These are phyloP conservation scores for Callithrix jacchus DNA, from an alignment of 2,113 vertebrate species.

Conservation along the genomic window DNA sequence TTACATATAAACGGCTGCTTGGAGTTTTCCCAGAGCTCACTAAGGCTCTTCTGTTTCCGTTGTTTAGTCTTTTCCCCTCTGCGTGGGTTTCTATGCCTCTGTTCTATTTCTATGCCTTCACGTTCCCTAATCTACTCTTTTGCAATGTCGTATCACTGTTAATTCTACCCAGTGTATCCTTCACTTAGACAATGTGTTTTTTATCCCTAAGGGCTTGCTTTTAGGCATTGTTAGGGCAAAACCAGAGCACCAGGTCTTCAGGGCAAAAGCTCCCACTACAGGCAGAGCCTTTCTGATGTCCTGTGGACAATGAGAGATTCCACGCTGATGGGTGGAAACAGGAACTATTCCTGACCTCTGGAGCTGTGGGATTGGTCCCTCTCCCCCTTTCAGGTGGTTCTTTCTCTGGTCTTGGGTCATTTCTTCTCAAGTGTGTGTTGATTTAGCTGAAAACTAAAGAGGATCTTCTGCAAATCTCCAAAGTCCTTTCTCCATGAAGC, in stretches of 20 bases:
- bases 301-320: not conserved
- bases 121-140: not conserved
- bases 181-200: not conserved
- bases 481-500: not conserved
- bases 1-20: fast-evolving
- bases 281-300: too few species aligned
- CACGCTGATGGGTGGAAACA: not conserved
- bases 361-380: not conserved
- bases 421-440: not conserved
- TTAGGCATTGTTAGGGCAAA: not conserved
- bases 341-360: not conserved
- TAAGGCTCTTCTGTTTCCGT: not conserved
- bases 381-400: not conserved
- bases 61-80: not conserved
- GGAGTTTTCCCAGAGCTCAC: not conserved
- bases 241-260: not conserved
- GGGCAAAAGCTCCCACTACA: not conserved
- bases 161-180: not conserved
- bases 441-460: not conserved
- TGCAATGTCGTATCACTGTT: not conserved
- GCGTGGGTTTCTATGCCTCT: not conserved
- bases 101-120: not conserved
- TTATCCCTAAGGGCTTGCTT: not conserved
- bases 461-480: not conserved
- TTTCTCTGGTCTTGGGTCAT: not conserved